Conservation (phyloP, 1,140 invertebrate genomes). For the Cardiocondyla obscurior region DNA sequence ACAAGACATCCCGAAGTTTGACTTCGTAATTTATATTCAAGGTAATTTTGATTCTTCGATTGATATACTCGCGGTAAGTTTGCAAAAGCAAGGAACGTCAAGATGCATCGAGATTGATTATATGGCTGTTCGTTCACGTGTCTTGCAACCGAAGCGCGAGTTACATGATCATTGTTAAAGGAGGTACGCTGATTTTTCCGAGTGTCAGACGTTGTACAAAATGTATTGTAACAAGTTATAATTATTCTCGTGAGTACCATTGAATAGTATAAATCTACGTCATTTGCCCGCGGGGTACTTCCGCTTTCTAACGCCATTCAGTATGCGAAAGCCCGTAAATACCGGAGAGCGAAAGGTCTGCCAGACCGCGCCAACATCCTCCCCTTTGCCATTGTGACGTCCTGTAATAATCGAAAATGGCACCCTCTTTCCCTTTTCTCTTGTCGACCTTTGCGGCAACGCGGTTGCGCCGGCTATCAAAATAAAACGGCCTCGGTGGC, state of each 20-base stretch:
- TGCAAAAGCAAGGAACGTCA: background rate
- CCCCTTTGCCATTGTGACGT: slow-evolving; percentile 44
- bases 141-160: background rate
- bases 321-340: slow-evolving; percentile 46
- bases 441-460: slow-evolving; percentile 26
- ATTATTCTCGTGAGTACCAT: background rate
- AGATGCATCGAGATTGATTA: background rate
- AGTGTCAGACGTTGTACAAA: background rate
- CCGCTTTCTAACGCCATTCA: slow-evolving; percentile 35
- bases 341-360: slow-evolving; percentile 38
- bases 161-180: background rate
- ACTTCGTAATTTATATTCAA: background rate
- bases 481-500: slow-evolving; percentile 50
- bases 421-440: slow-evolving; percentile 51
- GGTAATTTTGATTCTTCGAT: background rate
- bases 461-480: slow-evolving; percentile 42
- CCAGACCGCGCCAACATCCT: slow-evolving; percentile 45
- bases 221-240: slow-evolving; percentile 1
- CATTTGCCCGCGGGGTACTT: slow-evolving; percentile 18
- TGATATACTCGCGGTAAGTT: background rate
- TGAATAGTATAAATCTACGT: background rate
- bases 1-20: background rate
- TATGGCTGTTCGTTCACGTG: background rate
- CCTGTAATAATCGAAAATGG: slow-evolving; percentile 59
- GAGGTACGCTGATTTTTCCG: background rate